Base-by-base conservation (phyloP, 2,113 vertebrate species). In the Pelusios castaneus region DNA sequence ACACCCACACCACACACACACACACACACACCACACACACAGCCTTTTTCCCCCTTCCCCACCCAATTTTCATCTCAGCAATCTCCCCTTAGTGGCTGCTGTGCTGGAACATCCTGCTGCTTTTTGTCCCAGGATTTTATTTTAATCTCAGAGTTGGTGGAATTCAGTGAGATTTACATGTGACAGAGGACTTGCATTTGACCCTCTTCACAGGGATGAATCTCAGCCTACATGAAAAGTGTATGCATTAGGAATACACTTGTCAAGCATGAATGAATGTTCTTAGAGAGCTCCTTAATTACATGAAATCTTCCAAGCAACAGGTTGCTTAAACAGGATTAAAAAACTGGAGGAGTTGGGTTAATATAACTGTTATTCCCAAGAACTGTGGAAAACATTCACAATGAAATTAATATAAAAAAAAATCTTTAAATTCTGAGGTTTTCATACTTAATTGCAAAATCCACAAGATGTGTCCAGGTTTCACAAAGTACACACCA, bases 281-380 rank as follows among this genome's bases (percentile, higher is more conserved):
- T 95, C 93, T 95, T 78, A 54, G 90, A 84, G 80, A 91, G 77
- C 87, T 95, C 87, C 89, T 93, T 92, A 95, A 95, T 88, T 95
- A 82, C 88, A 54, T 17, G 38, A 88, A 92, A 89, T 91, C 95
- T 93, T 89, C 85, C 79, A 93, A 94, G 92, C 91, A 96, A 96
- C 95, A 95, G 91, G 94, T 96, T 91, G 67, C 82, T 96, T 96
- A 89, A 77, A 79, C 24, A 84, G 90, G 94, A 97, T 96, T 96
- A 96, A 93, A 85, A 90, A 80, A 70, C 92, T 94, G 82, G 85
- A 94, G 91, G 84, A 92, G 73, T 87, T 91, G 92, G 87, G 96
- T 96, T 97, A 97, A 93, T 93, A 89, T 94, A 94, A 94, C 91
- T 96, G 94, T 85, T 95, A 87, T 88, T 96, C 85, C 87, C 94